A percentile compares a stretch with the other conserved stretches of the same genome.
Evolutionary conservation across 2,888 invertebrate genomes (phyloP).

Genomic region (Meandrusa payeni): DNA sequence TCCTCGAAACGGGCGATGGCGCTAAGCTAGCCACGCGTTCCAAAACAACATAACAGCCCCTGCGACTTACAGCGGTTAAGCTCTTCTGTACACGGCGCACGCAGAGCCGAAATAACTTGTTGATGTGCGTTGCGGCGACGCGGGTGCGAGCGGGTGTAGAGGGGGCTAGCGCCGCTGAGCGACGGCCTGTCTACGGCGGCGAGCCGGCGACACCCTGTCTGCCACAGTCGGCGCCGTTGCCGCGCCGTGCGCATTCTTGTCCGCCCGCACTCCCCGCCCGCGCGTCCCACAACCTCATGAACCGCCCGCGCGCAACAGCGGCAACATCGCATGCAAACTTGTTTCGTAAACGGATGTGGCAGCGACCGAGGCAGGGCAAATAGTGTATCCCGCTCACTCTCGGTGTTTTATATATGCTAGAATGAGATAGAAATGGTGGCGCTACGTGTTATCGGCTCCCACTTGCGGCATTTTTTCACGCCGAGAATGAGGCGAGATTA

Average conservation of each 20-base stretch:
- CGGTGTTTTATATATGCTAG: constrained; percentile 33
- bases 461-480: constrained; percentile 84
- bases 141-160: constrained; percentile 47
- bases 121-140: constrained; percentile 70
- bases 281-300: constrained; percentile 52
- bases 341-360: constrained; percentile 88
- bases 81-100: constrained; percentile 54
- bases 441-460: constrained; percentile 81
- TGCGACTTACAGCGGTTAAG: constrained; percentile 45
- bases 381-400: constrained; percentile 49
- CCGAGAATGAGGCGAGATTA: constrained; percentile 85
- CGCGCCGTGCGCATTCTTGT: constrained; percentile 77
- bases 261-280: constrained; percentile 66
- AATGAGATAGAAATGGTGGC: constrained; percentile 70
- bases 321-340: constrained; percentile 84
- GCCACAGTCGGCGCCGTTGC: constrained; percentile 90
- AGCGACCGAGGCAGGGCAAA: constrained; percentile 72
- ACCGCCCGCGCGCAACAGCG: constrained; percentile 68
- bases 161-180: constrained; percentile 77
- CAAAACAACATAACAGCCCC: constrained; percentile 55
- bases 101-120: constrained; percentile 77
- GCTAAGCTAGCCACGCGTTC: constrained; percentile 53
- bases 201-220: constrained; percentile 97
- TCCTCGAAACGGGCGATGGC: constrained; percentile 78
- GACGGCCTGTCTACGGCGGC: constrained; percentile 91